A percentile compares a stretch with the other conserved stretches of the same genome.
These are phyloP conservation scores for Coilia nasus DNA, from an alignment of 2,797 vertebrate species.

Conservation along the genomic window DNA sequence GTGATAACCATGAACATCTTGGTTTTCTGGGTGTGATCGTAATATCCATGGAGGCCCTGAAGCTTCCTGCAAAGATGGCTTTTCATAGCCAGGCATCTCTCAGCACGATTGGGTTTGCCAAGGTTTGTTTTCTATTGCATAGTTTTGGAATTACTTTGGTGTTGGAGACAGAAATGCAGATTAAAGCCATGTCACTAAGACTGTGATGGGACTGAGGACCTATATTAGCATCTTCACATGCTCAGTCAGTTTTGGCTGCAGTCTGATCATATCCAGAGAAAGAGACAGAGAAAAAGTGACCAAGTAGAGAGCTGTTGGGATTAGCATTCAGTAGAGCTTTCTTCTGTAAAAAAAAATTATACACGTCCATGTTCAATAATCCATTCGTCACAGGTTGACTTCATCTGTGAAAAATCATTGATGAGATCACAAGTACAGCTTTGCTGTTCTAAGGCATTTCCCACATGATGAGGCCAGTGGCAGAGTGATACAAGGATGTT, in stretches of 20 bases:
- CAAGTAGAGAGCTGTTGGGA: background rate
- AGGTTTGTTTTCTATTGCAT: background rate
- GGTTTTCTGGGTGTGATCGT: background rate
- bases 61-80: background rate
- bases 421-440: too few species aligned
- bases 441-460: background rate
- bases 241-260: background rate
- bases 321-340: constrained; percentile 10
- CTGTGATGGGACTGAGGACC: background rate
- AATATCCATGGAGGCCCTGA: background rate
- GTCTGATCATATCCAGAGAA: background rate
- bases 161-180: background rate
- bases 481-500: too few species aligned
- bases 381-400: background rate
- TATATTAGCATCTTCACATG: background rate
- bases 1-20: background rate
- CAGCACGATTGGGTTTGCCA: background rate
- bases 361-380: background rate
- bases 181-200: background rate
- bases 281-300: background rate
- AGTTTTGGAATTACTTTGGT: background rate
- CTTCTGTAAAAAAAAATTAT: constrained; percentile 11
- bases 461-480: background rate
- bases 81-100: background rate
- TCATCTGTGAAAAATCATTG: too few species aligned